A percentile compares a stretch with the other conserved stretches of the same genome.
Conservation (phyloP, 2,797 vertebrate genomes). For the Ctenopoma kingsleyae region DNA sequence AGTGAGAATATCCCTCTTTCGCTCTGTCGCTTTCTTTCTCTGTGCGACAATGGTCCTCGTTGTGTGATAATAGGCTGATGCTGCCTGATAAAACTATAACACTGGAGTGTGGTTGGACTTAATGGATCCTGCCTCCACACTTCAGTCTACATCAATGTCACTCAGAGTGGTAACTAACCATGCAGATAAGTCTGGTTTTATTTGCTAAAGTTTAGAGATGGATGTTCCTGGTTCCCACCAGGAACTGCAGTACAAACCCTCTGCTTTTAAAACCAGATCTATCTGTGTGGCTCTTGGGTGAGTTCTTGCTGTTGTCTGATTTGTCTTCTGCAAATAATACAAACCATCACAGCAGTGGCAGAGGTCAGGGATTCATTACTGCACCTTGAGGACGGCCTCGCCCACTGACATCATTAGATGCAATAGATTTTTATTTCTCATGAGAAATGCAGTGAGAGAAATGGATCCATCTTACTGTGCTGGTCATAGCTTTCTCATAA, state of each 20-base stretch:
- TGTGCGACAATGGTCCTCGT: constrained; percentile 47
- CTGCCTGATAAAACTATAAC: constrained; percentile 48
- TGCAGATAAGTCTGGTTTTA: not conserved
- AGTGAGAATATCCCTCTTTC: constrained; percentile 54
- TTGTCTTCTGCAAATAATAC: constrained; percentile 30
- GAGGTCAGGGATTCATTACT: constrained; percentile 43
- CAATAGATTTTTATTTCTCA: constrained; percentile 3
- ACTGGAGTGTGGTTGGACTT: constrained; percentile 10
- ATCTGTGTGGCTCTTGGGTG: not conserved
- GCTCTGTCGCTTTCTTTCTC: constrained; percentile 17
- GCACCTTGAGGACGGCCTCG: constrained; percentile 52
- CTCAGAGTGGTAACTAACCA: not conserved
- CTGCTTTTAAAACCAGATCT: not conserved
- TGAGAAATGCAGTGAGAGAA: not conserved
- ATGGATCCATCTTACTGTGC: not conserved
- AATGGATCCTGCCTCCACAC: constrained; percentile 14
- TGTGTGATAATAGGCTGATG: constrained; percentile 57
- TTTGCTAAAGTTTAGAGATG: not conserved
- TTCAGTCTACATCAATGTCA: not conserved
- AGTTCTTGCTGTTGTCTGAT: no score
- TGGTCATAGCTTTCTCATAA: not conserved
- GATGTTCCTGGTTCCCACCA: no score
- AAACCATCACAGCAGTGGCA: constrained; percentile 31
- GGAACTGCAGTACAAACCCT: not conserved
- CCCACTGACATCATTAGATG: constrained; percentile 61